Conservation (phyloP, 2,888 invertebrate genomes). For the Drosophila niveifrons region DNA sequence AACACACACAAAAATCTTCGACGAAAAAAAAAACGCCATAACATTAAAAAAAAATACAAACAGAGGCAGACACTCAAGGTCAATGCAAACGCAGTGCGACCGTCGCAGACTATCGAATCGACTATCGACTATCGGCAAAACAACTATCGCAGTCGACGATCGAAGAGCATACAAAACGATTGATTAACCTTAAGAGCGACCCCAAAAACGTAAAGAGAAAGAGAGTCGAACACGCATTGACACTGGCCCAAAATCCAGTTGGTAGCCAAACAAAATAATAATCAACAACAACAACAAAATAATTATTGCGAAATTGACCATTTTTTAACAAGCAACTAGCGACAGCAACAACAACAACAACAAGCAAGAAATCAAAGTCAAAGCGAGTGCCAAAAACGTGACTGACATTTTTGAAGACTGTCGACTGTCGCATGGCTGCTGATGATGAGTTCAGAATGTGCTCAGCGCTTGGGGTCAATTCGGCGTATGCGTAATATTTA, state of each 20-base stretch:
- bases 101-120: conserved; percentile 15
- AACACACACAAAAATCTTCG: conserved; percentile 32
- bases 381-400: conserved; percentile 62
- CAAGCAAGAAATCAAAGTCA: conserved; percentile 32
- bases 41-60: conserved; percentile 28
- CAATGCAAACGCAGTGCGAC: conserved; percentile 52
- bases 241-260: conserved; percentile 76
- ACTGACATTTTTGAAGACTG: conserved; percentile 59
- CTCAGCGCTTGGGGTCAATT: conserved; percentile 53
- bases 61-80: conserved; percentile 62
- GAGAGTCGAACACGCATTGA: conserved; percentile 63
- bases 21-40: conserved; percentile 29
- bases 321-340: conserved; percentile 36
- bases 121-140: no score
- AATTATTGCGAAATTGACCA: conserved; percentile 74
- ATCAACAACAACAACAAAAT: conserved; percentile 52
- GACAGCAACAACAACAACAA: conserved; percentile 21
- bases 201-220: conserved; percentile 27
- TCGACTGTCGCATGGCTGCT: conserved; percentile 22
- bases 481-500: conserved; percentile 56
- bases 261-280: conserved; percentile 53
- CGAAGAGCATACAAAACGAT: conserved; percentile 72
- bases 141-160: conserved; percentile 26
- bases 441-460: conserved; percentile 56
- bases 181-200: conserved; percentile 75